Percentiles rank a stretch among this genome's conserved stretches.
phyloP scores from a whole-genome alignment of 2,113 vertebrate species.

The Xenotilapia flavipinnis region DNA sequence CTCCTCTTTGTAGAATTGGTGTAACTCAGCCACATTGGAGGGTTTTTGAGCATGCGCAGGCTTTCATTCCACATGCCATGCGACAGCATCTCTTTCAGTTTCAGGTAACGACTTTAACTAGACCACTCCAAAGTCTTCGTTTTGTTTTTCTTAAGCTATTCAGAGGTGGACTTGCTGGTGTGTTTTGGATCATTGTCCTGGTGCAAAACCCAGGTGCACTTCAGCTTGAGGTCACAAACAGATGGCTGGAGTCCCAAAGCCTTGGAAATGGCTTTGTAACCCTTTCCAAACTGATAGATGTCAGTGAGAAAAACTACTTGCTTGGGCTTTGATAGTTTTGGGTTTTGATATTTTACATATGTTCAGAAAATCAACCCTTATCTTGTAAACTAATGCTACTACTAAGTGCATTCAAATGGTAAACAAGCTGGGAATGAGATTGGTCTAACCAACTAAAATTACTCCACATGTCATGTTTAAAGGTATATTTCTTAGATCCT shows the following conservation, averaged over 20 bases:
- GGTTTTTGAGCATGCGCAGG: neutral
- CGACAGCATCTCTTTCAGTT: neutral
- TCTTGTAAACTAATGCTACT: neutral
- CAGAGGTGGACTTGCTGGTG: neutral
- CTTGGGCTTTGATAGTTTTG: neutral
- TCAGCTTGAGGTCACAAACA: neutral
- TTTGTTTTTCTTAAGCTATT: neutral
- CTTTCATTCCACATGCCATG: neutral
- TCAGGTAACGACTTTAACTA: neutral
- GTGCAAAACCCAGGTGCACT: neutral
- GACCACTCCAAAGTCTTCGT: neutral
- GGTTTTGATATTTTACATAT: neutral
- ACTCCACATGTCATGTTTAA: neutral
- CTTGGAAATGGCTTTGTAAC: neutral
- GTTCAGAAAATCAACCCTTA: neutral
- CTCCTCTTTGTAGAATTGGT: neutral
- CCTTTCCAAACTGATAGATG: neutral
- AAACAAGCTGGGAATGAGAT: neutral
- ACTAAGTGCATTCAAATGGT: neutral
- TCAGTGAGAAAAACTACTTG: neutral
- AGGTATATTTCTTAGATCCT: neutral
- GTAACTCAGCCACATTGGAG: neutral
- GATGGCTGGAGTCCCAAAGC: neutral
- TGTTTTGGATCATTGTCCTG: neutral
- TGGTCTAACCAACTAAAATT: neutral